phyloP scores from a whole-genome alignment of 1,140 invertebrate genomes.

The Globodera ellingtonae region DNA sequence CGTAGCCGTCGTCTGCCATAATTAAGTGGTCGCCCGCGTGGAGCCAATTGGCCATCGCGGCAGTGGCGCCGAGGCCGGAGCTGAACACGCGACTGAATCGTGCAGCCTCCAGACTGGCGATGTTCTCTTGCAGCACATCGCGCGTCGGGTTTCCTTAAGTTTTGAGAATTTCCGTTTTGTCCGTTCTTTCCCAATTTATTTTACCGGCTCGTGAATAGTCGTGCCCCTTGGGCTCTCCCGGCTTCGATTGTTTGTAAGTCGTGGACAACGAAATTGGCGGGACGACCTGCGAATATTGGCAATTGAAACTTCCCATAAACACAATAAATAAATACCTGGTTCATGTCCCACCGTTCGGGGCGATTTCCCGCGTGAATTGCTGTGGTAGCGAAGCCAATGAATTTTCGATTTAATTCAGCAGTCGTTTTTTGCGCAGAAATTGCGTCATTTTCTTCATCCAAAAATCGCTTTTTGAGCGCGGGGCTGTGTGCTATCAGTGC shows the following conservation, averaged over 20 bases:
- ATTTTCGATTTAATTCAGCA: neutral
- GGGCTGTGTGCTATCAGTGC: neutral
- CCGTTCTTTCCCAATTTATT: neutral
- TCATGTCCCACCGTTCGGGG: slow-evolving; percentile 44
- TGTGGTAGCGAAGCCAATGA: slow-evolving; percentile 30
- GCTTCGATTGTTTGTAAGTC: slow-evolving; percentile 87
- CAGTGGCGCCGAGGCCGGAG: slow-evolving; percentile 85
- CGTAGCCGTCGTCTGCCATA: slow-evolving; percentile 90
- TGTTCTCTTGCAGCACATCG: slow-evolving; percentile 81
- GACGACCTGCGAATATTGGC: slow-evolving; percentile 73
- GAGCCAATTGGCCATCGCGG: slow-evolving; percentile 77
- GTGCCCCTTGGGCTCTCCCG: slow-evolving; percentile 76
- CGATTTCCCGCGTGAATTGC: slow-evolving; percentile 36
- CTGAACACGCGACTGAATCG: slow-evolving; percentile 73
- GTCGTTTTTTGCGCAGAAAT: neutral
- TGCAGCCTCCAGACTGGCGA: slow-evolving; percentile 86
- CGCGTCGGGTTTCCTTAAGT: slow-evolving; percentile 84
- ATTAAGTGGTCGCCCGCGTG: slow-evolving; percentile 86
- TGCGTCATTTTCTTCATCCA: neutral
- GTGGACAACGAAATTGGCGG: slow-evolving; percentile 88
- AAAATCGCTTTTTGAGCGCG: neutral
- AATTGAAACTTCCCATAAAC: slow-evolving; percentile 53
- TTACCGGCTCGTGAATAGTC: slow-evolving; percentile 70
- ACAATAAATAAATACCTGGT: slow-evolving; percentile 30
- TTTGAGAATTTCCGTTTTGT: neutral